Percentiles rank a stretch among this genome's conserved stretches.
These are phyloP conservation scores for Cepaea nemoralis DNA, from an alignment of 1,140 invertebrate species.

Conservation along the genomic window DNA sequence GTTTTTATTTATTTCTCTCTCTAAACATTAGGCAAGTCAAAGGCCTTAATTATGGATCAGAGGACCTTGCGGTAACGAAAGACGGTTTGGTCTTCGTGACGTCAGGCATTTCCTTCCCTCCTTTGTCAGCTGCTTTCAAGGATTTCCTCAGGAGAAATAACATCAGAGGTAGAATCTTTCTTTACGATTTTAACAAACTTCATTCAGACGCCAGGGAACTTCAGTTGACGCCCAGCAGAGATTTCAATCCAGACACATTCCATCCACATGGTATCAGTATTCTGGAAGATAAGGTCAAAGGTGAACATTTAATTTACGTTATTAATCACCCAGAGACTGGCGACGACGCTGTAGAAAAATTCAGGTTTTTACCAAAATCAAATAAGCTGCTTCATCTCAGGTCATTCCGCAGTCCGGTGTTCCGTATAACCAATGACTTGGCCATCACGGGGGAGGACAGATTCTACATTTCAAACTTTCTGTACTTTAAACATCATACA, in stretches of 20 bases:
- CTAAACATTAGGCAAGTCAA: neutral
- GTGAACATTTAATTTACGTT: conserved; percentile 26
- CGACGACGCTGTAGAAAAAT: conserved; percentile 18
- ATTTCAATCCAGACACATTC: conserved; percentile 8
- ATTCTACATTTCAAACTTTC: conserved; percentile 24
- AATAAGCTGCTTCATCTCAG: conserved; percentile 14
- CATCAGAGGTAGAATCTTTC: neutral
- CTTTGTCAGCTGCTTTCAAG: neutral
- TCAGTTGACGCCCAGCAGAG: neutral
- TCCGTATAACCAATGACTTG: conserved; percentile 18
- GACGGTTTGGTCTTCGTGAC: conserved; percentile 13
- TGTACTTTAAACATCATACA: neutral
- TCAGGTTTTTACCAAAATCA: neutral
- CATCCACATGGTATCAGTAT: conserved; percentile 16
- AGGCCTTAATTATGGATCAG: neutral
- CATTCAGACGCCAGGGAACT: neutral
- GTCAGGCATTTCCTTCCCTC: neutral
- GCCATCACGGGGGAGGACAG: conserved; percentile 15
- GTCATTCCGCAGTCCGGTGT: neutral
- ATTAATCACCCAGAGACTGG: conserved; percentile 1
- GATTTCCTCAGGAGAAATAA: conserved; percentile 2
- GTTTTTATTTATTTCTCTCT: no score
- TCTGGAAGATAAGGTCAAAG: conserved; percentile 23
- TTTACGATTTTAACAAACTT: conserved; percentile 21
- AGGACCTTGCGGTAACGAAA: conserved; percentile 5